phyloP scores from a whole-genome alignment of 2,113 vertebrate species.

The Corythornis cristatus region DNA sequence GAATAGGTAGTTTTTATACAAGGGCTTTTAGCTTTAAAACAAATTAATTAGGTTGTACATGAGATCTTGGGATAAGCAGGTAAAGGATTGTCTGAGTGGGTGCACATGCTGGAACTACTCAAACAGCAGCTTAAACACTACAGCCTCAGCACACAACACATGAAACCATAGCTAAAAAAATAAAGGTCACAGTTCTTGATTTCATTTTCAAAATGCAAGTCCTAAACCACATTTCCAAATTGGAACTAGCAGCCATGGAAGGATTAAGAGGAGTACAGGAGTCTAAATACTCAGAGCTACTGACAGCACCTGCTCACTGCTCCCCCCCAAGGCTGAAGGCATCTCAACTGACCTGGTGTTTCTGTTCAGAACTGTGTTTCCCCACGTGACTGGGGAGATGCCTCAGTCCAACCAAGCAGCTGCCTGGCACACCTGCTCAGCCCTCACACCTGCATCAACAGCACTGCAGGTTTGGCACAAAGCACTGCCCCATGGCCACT shows the following conservation, averaged over 20 bases:
- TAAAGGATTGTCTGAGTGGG: background rate
- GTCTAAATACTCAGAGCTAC: background rate
- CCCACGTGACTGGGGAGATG: background rate
- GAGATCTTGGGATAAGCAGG: background rate
- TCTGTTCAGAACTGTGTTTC: background rate
- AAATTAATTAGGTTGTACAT: background rate
- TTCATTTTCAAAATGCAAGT: background rate
- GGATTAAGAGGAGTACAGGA: background rate
- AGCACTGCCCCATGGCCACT: fast-evolving
- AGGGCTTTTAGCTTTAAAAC: background rate
- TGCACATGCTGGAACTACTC: background rate
- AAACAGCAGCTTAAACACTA: background rate
- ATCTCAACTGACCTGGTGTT: background rate
- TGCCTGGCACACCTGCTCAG: background rate
- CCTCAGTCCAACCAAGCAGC: background rate
- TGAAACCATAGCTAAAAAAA: background rate
- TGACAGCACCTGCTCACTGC: background rate
- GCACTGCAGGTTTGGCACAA: background rate
- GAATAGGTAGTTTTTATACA: background rate
- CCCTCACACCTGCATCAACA: fast-evolving
- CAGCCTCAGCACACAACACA: background rate
- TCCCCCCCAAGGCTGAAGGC: background rate
- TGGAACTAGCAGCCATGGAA: background rate
- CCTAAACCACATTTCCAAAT: background rate
- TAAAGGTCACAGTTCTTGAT: background rate